phyloP scores from a whole-genome alignment of 2,113 vertebrate species.

The Ancistrus triradiatus region DNA sequence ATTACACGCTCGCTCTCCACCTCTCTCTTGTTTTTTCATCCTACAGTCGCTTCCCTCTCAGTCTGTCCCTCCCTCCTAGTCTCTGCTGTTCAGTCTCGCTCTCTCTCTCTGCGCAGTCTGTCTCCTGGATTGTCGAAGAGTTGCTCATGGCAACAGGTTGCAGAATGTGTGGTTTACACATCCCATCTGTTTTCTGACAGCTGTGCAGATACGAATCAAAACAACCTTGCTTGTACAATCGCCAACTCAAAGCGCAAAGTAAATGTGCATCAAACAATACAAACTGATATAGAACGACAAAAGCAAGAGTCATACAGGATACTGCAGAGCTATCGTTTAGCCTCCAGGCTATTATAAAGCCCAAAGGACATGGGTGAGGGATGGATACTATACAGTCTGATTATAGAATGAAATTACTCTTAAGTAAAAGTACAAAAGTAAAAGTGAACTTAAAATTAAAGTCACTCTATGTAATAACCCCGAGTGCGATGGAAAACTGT shows the following conservation, averaged over 20 bases:
- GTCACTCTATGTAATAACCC: no score
- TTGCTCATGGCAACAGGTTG: conserved; percentile 37
- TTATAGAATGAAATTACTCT: not conserved
- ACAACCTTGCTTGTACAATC: conserved; percentile 11
- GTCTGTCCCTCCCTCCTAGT: conserved; percentile 1
- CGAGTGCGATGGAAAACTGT: no score
- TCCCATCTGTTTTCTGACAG: conserved; percentile 18
- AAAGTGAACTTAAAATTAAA: no score
- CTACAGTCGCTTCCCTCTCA: no score
- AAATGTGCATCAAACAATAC: conserved; percentile 2
- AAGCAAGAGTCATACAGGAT: not conserved
- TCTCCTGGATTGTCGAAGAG: conserved; percentile 15
- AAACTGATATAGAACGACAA: not conserved
- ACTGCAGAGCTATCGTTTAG: not conserved
- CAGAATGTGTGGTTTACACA: conserved; percentile 21
- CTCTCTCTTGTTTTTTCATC: conserved; percentile 15
- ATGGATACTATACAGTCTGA: not conserved
- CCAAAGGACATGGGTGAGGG: not conserved
- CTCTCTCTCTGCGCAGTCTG: not conserved
- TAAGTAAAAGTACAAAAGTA: no score
- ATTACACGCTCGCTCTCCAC: not conserved
- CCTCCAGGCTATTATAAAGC: no score
- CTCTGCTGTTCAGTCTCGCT: not conserved
- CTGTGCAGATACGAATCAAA: conserved; percentile 21
- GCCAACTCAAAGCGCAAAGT: not conserved